Evolutionary conservation across 2,113 vertebrate species (phyloP).

Genomic region (Baryphthengus martii): DNA sequence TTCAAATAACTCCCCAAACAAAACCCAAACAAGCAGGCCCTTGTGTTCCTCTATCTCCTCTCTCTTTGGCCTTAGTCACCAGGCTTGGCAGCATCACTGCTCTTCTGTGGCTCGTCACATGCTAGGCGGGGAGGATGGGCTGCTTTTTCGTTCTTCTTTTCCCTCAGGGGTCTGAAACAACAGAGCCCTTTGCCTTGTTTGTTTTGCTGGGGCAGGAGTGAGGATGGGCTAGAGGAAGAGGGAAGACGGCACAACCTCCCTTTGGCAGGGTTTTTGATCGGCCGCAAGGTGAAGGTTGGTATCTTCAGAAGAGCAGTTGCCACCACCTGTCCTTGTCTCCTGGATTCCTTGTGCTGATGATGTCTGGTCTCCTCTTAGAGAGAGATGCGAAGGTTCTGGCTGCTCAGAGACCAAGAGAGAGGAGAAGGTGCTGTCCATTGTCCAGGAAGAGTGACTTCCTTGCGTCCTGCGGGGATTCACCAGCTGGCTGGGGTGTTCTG

Average conservation of each 20-base stretch:
- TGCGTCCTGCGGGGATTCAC: not conserved
- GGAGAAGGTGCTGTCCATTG: not conserved
- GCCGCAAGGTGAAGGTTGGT: not conserved
- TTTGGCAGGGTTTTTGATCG: not conserved
- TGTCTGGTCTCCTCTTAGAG: not conserved
- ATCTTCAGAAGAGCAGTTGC: fast-evolving
- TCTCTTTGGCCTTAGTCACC: conserved; percentile 61
- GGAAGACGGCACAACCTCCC: not conserved
- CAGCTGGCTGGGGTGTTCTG: not conserved
- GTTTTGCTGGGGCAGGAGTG: not conserved
- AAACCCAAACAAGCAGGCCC: conserved; percentile 52
- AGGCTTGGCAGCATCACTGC: conserved; percentile 33
- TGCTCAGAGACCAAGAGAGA: not conserved
- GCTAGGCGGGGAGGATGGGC: conserved; percentile 4
- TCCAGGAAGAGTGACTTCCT: not conserved
- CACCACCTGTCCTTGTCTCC: fast-evolving
- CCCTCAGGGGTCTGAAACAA: conserved; percentile 7
- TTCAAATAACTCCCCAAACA: conserved; percentile 69
- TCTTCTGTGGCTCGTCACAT: conserved; percentile 47
- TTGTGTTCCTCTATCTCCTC: conserved; percentile 63
- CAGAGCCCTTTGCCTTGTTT: conserved; percentile 47
- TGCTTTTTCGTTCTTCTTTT: not conserved
- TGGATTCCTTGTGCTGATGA: not conserved
- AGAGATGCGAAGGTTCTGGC: not conserved
- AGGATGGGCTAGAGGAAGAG: not conserved